These are phyloP conservation scores for Brotula barbata DNA, from an alignment of 2,797 vertebrate species.

Conservation along the genomic window DNA sequence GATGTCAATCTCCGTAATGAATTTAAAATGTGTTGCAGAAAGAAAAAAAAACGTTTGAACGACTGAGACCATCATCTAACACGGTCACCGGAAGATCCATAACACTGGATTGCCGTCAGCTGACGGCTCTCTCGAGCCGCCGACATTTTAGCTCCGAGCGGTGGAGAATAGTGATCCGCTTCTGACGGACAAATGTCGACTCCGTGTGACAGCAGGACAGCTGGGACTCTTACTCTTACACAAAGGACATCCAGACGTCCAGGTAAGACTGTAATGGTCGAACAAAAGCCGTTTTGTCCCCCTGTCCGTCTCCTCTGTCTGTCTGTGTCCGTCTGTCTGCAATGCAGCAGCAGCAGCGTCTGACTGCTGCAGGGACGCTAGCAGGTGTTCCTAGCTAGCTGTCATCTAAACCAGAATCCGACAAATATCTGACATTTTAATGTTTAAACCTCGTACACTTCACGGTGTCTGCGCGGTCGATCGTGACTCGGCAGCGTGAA, in stretches of 20 bases:
- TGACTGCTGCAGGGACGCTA: slow-evolving; percentile 35
- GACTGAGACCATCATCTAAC: too few species aligned
- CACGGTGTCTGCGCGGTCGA: rapidly evolving
- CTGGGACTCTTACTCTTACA: rapidly evolving
- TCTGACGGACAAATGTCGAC: slow-evolving; percentile 31
- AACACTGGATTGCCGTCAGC: slow-evolving; percentile 34
- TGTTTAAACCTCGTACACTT: background rate
- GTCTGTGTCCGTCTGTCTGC: background rate
- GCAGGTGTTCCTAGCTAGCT: slow-evolving; percentile 33
- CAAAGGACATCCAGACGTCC: background rate
- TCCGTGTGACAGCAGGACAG: background rate
- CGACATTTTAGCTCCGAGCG: slow-evolving; percentile 60
- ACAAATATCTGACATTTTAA: background rate
- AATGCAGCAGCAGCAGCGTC: slow-evolving; percentile 28
- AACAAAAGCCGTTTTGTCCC: background rate
- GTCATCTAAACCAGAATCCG: background rate
- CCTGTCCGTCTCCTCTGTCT: background rate
- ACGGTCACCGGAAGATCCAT: too few species aligned
- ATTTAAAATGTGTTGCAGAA: too few species aligned
- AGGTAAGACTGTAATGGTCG: background rate
- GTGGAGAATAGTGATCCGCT: slow-evolving; percentile 18
- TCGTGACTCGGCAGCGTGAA: rapidly evolving
- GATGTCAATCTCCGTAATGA: too few species aligned
- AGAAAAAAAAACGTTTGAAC: too few species aligned
- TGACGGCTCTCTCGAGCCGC: slow-evolving; percentile 46